These are phyloP conservation scores for Lampropteryx suffumata DNA, from an alignment of 2,888 invertebrate species.

Conservation along the genomic window DNA sequence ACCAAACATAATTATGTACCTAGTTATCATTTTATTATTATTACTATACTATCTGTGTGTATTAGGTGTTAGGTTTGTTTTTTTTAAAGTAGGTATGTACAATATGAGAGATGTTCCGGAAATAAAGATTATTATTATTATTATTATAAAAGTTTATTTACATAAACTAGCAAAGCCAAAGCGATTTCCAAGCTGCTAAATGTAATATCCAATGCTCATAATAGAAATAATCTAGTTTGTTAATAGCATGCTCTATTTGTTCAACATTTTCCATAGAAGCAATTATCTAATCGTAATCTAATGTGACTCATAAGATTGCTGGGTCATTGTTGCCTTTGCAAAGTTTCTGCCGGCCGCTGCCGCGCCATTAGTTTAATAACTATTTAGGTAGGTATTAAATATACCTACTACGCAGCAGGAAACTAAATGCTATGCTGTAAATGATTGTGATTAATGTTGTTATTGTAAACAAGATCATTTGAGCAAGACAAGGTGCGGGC, in stretches of 20 bases:
- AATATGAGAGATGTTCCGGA: too few species aligned
- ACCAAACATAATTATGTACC: too few species aligned
- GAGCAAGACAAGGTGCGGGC: not conserved
- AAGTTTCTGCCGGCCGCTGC: slow-evolving; percentile 17
- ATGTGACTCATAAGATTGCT: slow-evolving; percentile 31
- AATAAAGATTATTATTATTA: too few species aligned
- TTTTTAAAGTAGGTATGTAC: too few species aligned
- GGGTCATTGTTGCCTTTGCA: slow-evolving; percentile 25
- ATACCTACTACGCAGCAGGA: slow-evolving; percentile 6
- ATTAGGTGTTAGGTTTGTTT: too few species aligned
- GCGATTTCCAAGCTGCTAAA: too few species aligned
- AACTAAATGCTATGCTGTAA: not conserved
- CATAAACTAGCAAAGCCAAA: too few species aligned
- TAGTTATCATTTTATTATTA: too few species aligned
- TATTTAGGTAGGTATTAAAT: not conserved
- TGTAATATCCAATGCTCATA: too few species aligned
- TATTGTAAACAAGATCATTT: slow-evolving; percentile 11
- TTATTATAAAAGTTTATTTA: too few species aligned
- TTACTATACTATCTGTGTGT: too few species aligned
- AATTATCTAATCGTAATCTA: slow-evolving; percentile 30
- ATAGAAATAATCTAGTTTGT: not conserved
- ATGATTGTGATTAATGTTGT: not conserved
- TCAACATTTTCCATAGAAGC: slow-evolving; percentile 1
- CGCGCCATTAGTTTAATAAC: not conserved
- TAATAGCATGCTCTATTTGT: slow-evolving; percentile 10